These are phyloP conservation scores for Macaria notata DNA, from an alignment of 2,888 invertebrate genomes.

Conservation along the genomic window DNA sequence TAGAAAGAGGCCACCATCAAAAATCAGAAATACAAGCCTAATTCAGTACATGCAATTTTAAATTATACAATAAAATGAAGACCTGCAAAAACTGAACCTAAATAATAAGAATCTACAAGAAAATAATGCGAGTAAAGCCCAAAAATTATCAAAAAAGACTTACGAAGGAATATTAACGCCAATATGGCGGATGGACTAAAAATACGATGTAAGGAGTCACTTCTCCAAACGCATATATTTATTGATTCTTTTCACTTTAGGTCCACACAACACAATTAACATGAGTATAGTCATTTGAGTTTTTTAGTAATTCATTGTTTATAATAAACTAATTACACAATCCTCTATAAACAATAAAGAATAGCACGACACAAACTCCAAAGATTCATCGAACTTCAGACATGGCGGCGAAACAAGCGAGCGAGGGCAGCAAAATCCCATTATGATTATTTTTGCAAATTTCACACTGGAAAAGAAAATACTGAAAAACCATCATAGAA, in stretches of 20 bases:
- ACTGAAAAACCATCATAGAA: constrained; percentile 64
- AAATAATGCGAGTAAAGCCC: constrained; percentile 63
- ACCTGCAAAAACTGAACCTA: constrained; percentile 74
- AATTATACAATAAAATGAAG: constrained; percentile 57
- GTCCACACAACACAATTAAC: constrained; percentile 70
- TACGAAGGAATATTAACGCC: constrained; percentile 84
- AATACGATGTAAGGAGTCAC: constrained; percentile 79
- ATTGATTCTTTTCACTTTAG: constrained; percentile 66
- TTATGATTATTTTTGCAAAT: constrained; percentile 53
- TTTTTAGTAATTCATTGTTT: constrained; percentile 64
- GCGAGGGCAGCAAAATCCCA: constrained; percentile 68
- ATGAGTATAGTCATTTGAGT: constrained; percentile 63
- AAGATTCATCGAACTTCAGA: constrained; percentile 79
- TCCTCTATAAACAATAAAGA: constrained; percentile 73
- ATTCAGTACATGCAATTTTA: constrained; percentile 61
- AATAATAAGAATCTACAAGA: constrained; percentile 64
- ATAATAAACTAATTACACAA: constrained; percentile 66
- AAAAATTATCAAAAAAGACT: constrained; percentile 78
- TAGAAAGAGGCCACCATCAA: constrained; percentile 72
- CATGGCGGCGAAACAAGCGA: constrained; percentile 79
- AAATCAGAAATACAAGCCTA: constrained; percentile 55
- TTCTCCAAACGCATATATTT: constrained; percentile 70
- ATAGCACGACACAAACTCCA: constrained; percentile 81
- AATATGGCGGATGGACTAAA: constrained; percentile 87
- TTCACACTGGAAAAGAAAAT: constrained; percentile 72